Evolutionary conservation across 2,113 vertebrate species (phyloP).

Genomic region (Mystacornis crossleyi): DNA sequence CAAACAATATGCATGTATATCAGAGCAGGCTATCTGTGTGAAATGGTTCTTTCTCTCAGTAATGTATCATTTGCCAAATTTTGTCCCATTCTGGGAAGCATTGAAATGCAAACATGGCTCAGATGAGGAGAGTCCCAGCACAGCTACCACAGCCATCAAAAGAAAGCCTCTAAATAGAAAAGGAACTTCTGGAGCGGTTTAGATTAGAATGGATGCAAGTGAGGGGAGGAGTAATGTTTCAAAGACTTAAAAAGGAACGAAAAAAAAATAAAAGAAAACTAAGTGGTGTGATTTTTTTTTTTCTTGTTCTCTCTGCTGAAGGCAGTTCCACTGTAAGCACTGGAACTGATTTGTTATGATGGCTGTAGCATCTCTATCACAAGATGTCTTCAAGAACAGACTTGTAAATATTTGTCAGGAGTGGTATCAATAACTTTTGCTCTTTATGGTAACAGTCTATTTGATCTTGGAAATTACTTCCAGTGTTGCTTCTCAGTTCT

Average conservation of each 20-base stretch:
- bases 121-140: background rate
- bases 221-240: background rate
- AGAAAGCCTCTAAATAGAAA: background rate
- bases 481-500: background rate
- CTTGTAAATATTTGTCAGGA: background rate
- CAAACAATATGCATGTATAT: too few species aligned
- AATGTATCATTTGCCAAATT: background rate
- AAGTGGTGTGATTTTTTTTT: background rate
- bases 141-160: background rate
- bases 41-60: background rate
- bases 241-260: background rate
- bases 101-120: background rate
- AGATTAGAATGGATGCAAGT: background rate
- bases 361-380: background rate
- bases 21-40: fast-evolving
- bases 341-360: background rate
- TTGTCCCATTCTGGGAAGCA: background rate
- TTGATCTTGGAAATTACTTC: background rate
- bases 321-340: background rate
- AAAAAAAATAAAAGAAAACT: background rate
- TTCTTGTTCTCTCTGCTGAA: background rate
- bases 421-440: background rate
- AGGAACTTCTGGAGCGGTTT: background rate
- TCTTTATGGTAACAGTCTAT: background rate
- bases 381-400: background rate